These are phyloP conservation scores for Rhynchonema sp. DNA, from an alignment of 2,888 invertebrate species.

Conservation along the genomic window DNA sequence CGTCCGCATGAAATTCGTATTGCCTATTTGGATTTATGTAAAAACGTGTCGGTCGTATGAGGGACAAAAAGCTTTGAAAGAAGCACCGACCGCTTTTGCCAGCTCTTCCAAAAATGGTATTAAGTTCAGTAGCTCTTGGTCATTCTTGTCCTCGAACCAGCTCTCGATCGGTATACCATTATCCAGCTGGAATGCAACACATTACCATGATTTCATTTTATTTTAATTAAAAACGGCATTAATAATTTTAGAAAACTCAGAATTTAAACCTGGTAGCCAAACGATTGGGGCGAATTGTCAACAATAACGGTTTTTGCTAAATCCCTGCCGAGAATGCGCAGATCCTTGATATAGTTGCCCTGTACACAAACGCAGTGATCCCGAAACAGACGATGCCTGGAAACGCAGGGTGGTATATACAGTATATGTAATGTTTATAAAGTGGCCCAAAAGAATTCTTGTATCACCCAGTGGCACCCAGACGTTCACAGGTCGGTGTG, in stretches of 20 bases:
- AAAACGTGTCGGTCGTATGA: no score
- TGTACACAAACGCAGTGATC: conserved; percentile 87
- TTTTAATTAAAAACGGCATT: no score
- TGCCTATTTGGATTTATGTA: no score
- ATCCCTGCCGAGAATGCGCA: conserved; percentile 75
- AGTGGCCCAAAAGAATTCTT: background rate
- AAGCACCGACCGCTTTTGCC: conserved; percentile 29
- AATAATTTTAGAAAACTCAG: background rate
- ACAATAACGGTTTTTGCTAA: conserved; percentile 66
- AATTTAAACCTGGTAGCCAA: conserved; percentile 58
- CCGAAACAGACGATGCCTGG: conserved; percentile 58
- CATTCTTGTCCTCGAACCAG: conserved; percentile 78
- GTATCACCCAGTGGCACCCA: background rate
- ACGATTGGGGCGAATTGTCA: conserved; percentile 69
- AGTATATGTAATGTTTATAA: background rate
- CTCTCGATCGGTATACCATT: conserved; percentile 93
- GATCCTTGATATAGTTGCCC: conserved; percentile 87
- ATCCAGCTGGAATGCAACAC: conserved; percentile 47
- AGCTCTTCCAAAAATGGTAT: conserved; percentile 73
- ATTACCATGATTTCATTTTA: no score
- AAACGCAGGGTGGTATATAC: no score
- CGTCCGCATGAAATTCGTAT: no score
- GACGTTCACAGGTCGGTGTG: background rate
- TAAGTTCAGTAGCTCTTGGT: conserved; percentile 69
- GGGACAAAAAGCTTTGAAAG: no score